Conservation (phyloP, 2,797 vertebrate species). For the Sebastes cheni region DNA sequence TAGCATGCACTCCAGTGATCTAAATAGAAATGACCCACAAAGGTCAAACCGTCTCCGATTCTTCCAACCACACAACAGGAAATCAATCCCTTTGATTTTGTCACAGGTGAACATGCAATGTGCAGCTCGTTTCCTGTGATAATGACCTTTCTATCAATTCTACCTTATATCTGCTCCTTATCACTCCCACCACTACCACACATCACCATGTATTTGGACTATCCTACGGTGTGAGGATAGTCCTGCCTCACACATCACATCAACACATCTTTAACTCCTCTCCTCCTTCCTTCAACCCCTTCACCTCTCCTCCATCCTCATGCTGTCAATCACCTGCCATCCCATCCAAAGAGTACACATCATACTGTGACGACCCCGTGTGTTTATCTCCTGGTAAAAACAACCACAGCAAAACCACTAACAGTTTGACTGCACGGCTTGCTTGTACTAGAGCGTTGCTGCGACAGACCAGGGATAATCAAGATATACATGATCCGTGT, state of each 20-base stretch:
- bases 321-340: slow-evolving; percentile 77
- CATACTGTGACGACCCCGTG: slow-evolving; percentile 85
- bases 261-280: slow-evolving; percentile 63
- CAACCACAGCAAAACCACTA: slow-evolving; percentile 34
- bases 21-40: slow-evolving; percentile 1
- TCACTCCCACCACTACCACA: slow-evolving; percentile 32
- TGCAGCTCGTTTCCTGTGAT: slow-evolving; percentile 8
- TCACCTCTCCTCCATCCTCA: slow-evolving; percentile 66
- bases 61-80: slow-evolving; percentile 2
- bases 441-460: slow-evolving; percentile 12
- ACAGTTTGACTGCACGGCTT: slow-evolving; percentile 52
- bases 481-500: not conserved
- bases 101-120: not conserved
- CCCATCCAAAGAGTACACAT: slow-evolving; percentile 85
- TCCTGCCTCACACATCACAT: slow-evolving; percentile 37
- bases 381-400: slow-evolving; percentile 86
- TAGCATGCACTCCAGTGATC: not conserved
- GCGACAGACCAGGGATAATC: not conserved
- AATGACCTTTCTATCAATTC: slow-evolving; percentile 50
- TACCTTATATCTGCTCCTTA: slow-evolving; percentile 4
- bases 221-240: slow-evolving; percentile 46
- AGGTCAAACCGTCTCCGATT: slow-evolving; percentile 21
- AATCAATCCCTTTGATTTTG: slow-evolving; percentile 28
- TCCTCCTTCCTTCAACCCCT: slow-evolving; percentile 36
- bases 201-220: slow-evolving; percentile 35